phyloP scores from a whole-genome alignment of 2,888 invertebrate genomes.

The Oeneis ivallda region DNA sequence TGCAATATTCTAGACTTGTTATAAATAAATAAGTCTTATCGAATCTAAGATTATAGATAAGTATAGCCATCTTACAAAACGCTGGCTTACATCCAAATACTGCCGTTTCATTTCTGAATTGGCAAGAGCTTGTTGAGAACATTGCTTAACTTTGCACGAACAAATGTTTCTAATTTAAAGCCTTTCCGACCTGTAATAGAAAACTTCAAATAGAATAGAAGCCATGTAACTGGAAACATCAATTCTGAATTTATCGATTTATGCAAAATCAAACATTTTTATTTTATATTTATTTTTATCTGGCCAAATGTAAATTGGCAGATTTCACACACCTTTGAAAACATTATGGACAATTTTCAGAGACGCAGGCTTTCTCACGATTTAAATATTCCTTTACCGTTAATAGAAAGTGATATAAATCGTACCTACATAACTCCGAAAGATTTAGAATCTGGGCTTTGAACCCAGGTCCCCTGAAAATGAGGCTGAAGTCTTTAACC shows the following conservation, averaged over 20 bases:
- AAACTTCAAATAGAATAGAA: slow-evolving; percentile 14
- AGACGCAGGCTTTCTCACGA: too few relatives aligned
- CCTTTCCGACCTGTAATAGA: slow-evolving; percentile 28
- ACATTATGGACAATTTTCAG: too few relatives aligned
- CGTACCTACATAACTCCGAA: too few relatives aligned
- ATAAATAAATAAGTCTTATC: slow-evolving; percentile 18
- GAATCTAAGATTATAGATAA: slow-evolving; percentile 10
- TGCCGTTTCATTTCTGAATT: slow-evolving; percentile 43
- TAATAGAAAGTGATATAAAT: too few relatives aligned
- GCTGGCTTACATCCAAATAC: slow-evolving; percentile 39
- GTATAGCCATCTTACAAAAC: slow-evolving; percentile 28
- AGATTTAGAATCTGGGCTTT: too few relatives aligned
- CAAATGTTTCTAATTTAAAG: slow-evolving; percentile 33
- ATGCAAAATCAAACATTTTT: too few relatives aligned
- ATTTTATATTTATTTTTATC: too few relatives aligned
- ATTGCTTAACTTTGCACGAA: slow-evolving; percentile 37
- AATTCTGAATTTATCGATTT: neutral
- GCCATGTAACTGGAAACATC: neutral
- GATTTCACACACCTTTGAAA: too few relatives aligned
- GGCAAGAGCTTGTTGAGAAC: slow-evolving; percentile 43
- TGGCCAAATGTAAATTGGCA: too few relatives aligned
- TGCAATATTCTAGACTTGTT: neutral
- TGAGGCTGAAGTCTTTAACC: too few relatives aligned
- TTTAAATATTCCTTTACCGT: too few relatives aligned
- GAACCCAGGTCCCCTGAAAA: too few relatives aligned